phyloP scores from a whole-genome alignment of 2,113 vertebrate genomes.

The Typhlomys cinereus region DNA sequence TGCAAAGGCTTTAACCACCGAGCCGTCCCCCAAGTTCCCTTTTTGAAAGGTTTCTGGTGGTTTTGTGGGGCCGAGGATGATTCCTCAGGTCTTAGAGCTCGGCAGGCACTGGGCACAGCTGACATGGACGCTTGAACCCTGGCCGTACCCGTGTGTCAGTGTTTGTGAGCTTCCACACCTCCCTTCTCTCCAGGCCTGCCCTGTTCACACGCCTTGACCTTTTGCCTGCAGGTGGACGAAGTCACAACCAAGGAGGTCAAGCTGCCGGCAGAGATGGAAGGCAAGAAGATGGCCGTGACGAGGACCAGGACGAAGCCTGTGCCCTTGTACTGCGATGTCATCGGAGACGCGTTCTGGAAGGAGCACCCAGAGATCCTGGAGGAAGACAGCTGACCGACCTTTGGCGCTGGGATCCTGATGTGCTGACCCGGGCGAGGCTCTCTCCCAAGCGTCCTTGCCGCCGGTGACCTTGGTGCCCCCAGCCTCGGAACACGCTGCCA shows the following conservation, averaged over 20 bases:
- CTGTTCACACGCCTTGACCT: neutral
- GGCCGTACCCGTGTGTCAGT: too few relatives aligned
- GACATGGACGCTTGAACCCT: too few relatives aligned
- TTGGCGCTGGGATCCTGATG: neutral
- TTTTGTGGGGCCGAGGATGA: neutral
- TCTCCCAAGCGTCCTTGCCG: neutral
- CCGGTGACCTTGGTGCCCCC: neutral
- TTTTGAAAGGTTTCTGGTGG: neutral
- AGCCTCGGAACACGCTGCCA: neutral
- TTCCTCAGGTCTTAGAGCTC: neutral
- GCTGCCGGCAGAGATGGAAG: slow-evolving; percentile 85
- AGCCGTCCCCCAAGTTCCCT: too few relatives aligned
- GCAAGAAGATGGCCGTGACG: slow-evolving; percentile 87
- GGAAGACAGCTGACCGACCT: slow-evolving; percentile 85
- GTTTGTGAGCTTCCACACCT: neutral
- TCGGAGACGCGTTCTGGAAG: slow-evolving; percentile 96
- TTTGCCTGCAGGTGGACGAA: slow-evolving; percentile 88
- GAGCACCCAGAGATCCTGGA: slow-evolving; percentile 92
- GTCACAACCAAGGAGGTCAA: slow-evolving; percentile 87
- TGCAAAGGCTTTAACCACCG: too few relatives aligned
- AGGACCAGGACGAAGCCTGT: slow-evolving; percentile 86
- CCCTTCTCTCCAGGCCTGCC: neutral
- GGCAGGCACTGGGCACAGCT: too few relatives aligned
- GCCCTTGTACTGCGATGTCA: slow-evolving; percentile 91
- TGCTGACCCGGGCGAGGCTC: neutral